phyloP scores from a whole-genome alignment of 2,888 invertebrate species.

The Tethea ocularis region DNA sequence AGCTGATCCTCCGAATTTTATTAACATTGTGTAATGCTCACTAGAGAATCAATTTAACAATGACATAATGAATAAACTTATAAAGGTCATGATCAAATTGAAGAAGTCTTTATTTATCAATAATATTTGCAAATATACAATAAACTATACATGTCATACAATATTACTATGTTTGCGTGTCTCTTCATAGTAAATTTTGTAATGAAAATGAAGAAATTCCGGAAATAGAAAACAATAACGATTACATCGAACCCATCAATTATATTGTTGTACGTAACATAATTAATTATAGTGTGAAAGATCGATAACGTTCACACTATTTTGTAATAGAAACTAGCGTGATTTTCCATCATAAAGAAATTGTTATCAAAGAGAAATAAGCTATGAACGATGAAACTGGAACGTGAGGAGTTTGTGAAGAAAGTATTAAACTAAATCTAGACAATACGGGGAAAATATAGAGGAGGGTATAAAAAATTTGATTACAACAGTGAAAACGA shows the following conservation, averaged over 20 bases:
- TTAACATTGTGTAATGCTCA: too few relatives aligned
- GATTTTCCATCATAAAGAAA: conserved; percentile 15
- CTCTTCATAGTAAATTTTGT: background rate
- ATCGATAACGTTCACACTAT: conserved; percentile 15
- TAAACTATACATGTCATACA: too few relatives aligned
- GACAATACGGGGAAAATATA: conserved; percentile 18
- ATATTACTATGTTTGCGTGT: background rate
- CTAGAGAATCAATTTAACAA: too few relatives aligned
- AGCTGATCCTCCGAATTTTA: too few relatives aligned
- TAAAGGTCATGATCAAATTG: too few relatives aligned
- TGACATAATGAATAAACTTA: too few relatives aligned
- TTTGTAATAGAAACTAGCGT: conserved; percentile 33
- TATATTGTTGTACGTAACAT: background rate
- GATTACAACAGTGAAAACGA: background rate
- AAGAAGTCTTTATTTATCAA: too few relatives aligned
- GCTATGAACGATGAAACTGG: conserved; percentile 19
- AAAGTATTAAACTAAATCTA: conserved; percentile 10
- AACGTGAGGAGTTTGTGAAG: conserved; percentile 21
- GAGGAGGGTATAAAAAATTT: conserved; percentile 10
- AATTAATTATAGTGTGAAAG: background rate
- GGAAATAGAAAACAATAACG: background rate
- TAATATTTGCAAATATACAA: too few relatives aligned
- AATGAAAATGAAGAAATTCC: conserved; percentile 4
- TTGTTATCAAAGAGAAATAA: conserved; percentile 19
- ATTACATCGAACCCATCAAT: background rate